phyloP scores from a whole-genome alignment of 2,797 vertebrate genomes.

The Uromys caudimaculatus region DNA sequence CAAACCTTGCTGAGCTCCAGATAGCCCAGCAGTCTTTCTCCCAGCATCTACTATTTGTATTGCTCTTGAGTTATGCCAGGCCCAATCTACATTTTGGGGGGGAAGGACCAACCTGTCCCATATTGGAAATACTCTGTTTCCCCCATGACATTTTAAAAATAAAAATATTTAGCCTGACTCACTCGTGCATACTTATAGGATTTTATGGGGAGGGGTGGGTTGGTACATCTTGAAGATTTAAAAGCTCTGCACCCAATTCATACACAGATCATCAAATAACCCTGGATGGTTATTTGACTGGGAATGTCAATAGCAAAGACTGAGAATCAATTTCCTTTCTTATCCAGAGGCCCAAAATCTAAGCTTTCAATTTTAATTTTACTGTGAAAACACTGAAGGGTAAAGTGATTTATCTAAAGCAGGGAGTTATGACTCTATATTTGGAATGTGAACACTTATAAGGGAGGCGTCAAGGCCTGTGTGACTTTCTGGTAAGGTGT shows the following conservation, averaged over 20 bases:
- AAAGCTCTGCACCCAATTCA: neutral
- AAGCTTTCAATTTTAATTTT: conserved; percentile 55
- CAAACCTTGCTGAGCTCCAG: neutral
- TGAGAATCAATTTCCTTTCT: conserved; percentile 59
- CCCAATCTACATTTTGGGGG: neutral
- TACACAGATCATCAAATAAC: neutral
- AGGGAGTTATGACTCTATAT: conserved; percentile 48
- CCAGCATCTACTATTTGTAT: neutral
- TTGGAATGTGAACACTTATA: conserved; percentile 35
- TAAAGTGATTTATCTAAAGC: conserved; percentile 41
- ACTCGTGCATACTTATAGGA: neutral
- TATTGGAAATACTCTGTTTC: neutral
- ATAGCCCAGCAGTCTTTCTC: neutral
- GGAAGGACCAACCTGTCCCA: neutral
- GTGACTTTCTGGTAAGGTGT: conserved; percentile 38
- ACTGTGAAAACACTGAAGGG: conserved; percentile 10
- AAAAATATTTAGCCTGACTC: neutral
- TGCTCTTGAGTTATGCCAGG: neutral
- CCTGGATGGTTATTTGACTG: conserved; percentile 28
- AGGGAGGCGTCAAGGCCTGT: neutral
- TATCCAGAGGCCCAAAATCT: conserved; percentile 37
- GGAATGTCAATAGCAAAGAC: conserved; percentile 55
- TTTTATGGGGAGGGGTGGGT: neutral
- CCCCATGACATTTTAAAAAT: conserved; percentile 23
- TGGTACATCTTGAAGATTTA: conserved; percentile 4